These are phyloP conservation scores for Macrocentrus cingulum DNA, from an alignment of 1,140 invertebrate species.

Conservation along the genomic window DNA sequence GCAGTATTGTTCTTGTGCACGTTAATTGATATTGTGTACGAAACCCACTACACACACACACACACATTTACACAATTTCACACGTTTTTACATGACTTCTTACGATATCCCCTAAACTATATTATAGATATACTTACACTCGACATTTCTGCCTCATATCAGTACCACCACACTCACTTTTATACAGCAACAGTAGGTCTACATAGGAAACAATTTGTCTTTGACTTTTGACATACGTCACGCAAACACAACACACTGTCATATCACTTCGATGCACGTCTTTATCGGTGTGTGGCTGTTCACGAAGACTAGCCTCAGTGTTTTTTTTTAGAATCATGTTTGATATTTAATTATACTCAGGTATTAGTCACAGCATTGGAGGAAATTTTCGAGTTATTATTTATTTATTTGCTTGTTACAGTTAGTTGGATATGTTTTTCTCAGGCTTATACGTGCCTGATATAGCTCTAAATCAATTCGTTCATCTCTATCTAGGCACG, in stretches of 20 bases:
- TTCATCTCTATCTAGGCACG: too few relatives aligned
- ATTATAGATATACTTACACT: slow-evolving; percentile 12
- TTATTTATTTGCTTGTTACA: background rate
- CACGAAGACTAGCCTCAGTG: slow-evolving; percentile 29
- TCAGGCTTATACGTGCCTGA: background rate
- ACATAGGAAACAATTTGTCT: too few relatives aligned
- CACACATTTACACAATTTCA: slow-evolving; percentile 18
- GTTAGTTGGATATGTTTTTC: background rate
- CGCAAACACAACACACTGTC: background rate
- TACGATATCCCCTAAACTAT: too few relatives aligned
- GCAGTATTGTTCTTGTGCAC: slow-evolving; percentile 60
- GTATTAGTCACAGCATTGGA: slow-evolving; percentile 19
- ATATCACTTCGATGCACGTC: slow-evolving; percentile 32
- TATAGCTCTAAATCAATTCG: too few relatives aligned
- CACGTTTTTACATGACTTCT: background rate
- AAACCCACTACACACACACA: slow-evolving; percentile 40
- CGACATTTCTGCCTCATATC: background rate
- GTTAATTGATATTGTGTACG: slow-evolving; percentile 61
- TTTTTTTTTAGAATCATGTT: slow-evolving; percentile 22
- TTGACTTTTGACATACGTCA: background rate
- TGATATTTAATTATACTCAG: too few relatives aligned
- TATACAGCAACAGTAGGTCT: background rate
- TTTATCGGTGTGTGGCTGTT: slow-evolving; percentile 34
- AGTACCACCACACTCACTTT: background rate
- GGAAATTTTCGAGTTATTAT: slow-evolving; percentile 16